A percentile compares a stretch with the other conserved stretches of the same genome.
Evolutionary conservation across 2,888 invertebrate species (phyloP).

Genomic region (Salpingus planirostris): DNA sequence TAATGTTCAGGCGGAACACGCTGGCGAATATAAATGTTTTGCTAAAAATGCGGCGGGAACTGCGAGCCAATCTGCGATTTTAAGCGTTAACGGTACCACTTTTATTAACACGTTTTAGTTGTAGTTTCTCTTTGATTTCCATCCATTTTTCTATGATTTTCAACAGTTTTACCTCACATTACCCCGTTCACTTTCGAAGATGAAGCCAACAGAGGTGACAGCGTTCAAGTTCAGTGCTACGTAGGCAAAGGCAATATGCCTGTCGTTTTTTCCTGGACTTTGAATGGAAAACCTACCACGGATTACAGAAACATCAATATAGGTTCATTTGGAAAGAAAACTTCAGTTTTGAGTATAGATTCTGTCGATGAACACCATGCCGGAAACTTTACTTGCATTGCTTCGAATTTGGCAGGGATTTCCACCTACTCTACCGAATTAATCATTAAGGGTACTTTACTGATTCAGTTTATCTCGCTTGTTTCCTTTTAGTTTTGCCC

Average conservation of each 20-base stretch:
- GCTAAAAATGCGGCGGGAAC: conserved; percentile 40
- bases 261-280: conserved; percentile 63
- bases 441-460: conserved; percentile 48
- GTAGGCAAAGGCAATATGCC: conserved; percentile 71
- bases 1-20: conserved; percentile 43
- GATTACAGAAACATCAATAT: conserved; percentile 43
- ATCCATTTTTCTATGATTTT: neutral
- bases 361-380: conserved; percentile 47
- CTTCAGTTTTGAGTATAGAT: conserved; percentile 54
- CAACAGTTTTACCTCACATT: conserved; percentile 53
- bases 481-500: conserved; percentile 55
- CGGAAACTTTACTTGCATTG: conserved; percentile 50
- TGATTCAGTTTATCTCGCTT: too few species aligned
- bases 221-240: conserved; percentile 51
- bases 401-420: conserved; percentile 46
- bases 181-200: conserved; percentile 51
- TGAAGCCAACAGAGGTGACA: conserved; percentile 34
- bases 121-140: too few species aligned
- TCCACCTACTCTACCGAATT: conserved; percentile 43
- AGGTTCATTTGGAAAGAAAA: conserved; percentile 53
- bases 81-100: conserved; percentile 70
- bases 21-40: conserved; percentile 46
- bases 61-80: conserved; percentile 48
- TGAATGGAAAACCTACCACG: conserved; percentile 51
- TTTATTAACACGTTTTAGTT: too few species aligned